Evolutionary conservation across 2,797 vertebrate genomes (phyloP), one percentile per base, ranked within the genome.

Genomic region (Labroides dimidiatus): DNA sequence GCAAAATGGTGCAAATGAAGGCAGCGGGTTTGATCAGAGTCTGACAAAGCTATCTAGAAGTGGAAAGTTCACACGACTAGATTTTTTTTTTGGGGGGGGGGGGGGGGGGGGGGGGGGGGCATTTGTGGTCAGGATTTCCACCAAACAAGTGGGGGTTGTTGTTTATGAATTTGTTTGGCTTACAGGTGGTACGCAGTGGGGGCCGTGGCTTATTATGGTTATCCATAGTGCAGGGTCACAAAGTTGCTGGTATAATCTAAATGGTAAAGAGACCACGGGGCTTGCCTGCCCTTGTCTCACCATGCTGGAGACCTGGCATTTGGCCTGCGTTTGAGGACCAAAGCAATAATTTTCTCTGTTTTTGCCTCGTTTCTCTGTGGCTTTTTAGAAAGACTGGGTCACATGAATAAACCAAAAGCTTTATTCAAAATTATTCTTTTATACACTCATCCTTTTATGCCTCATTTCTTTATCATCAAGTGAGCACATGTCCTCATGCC

Each of bases 141-240:
- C 60, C 52, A 51, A n/a, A 45, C 50, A 37, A 51, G 62, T 75
- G 45, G 44, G 44, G 71, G 37, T 76, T 85, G 73, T 77, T 79
- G 72, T 75, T 81, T 84, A 52, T 71, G 74, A 75, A 72, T 84
- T 71, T 73, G 64, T 88, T 84, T 70, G 73, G 74, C 75, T 69
- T 86, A 84, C 87, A 90, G 89, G 87, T 86, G 90, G 82, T 66
- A 21, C 76, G 1, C 87, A 69, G 73, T 42, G 12, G 77, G 87
- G 23, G 61, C 36, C 50, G 33, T 42, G 72, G 72, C 70, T 82
- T 85, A 85, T 87, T 80, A 86, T 77, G 75, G 84, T 87, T 68
- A 82, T 87, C 86, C 88, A 81, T 88, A 88, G 84, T 86, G 81
- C 55, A 76, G 82, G 89, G 91, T 93, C 89, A 91, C 55, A 80